These are phyloP conservation scores for Embidobia sp. DNA, from an alignment of 2,888 invertebrate genomes.

Conservation along the genomic window DNA sequence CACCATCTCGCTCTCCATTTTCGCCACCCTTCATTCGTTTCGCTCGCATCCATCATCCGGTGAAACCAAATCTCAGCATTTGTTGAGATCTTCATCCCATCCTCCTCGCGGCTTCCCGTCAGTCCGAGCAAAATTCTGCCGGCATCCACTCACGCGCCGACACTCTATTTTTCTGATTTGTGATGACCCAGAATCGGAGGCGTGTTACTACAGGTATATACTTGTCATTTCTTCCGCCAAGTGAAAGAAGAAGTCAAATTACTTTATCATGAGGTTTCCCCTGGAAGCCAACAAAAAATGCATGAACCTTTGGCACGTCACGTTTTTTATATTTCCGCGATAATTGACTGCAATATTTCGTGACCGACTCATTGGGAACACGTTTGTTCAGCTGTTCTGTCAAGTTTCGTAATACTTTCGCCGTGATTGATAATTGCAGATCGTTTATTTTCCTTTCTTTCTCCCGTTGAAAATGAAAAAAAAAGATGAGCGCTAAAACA, in stretches of 20 bases:
- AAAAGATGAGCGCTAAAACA: no score
- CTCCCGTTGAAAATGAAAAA: no score
- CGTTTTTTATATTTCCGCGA: not conserved
- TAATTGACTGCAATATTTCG: no score
- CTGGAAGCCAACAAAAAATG: not conserved
- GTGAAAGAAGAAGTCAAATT: constrained; percentile 17
- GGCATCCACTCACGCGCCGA: constrained; percentile 60
- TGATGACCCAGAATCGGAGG: constrained; percentile 40
- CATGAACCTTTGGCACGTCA: constrained; percentile 25
- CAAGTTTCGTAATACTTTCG: no score
- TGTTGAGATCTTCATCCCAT: constrained; percentile 69
- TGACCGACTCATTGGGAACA: no score
- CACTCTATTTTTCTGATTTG: constrained; percentile 69
- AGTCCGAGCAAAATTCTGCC: constrained; percentile 29
- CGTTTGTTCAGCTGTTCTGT: no score
- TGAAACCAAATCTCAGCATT: constrained; percentile 73
- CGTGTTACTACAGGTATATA: constrained; percentile 1
- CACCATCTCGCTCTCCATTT: constrained; percentile 23
- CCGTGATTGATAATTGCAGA: no score
- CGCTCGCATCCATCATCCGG: constrained; percentile 73
- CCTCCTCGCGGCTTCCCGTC: constrained; percentile 51
- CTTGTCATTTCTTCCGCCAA: constrained; percentile 26
- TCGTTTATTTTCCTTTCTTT: no score
- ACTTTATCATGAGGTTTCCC: not conserved
- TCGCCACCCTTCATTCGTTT: constrained; percentile 52